phyloP scores from a whole-genome alignment of 2,888 invertebrate species.

The Pseudeuparius sepicola region DNA sequence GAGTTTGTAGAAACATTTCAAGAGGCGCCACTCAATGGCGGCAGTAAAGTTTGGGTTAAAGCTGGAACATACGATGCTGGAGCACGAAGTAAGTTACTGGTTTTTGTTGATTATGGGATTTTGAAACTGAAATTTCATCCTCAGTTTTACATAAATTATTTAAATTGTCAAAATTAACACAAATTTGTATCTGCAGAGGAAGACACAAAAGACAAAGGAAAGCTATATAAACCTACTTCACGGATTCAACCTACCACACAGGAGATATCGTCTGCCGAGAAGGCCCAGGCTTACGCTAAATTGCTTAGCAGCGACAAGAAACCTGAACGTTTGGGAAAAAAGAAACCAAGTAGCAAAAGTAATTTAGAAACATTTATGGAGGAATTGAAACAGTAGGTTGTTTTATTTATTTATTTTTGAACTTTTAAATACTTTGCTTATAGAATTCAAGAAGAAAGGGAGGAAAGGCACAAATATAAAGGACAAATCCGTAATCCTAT shows the following conservation, averaged over 20 bases:
- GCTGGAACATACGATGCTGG: slow-evolving; percentile 96
- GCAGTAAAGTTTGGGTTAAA: slow-evolving; percentile 89
- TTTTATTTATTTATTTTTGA: neutral
- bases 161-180: too few species aligned
- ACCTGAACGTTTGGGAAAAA: slow-evolving; percentile 52
- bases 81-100: slow-evolving; percentile 64
- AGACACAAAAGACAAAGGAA: slow-evolving; percentile 80
- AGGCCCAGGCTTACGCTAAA: slow-evolving; percentile 59
- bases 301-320: slow-evolving; percentile 54
- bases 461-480: slow-evolving; percentile 90
- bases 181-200: too few species aligned
- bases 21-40: slow-evolving; percentile 65
- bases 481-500: slow-evolving; percentile 49
- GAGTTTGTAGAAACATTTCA: slow-evolving; percentile 97
- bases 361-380: slow-evolving; percentile 98
- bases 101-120: too few species aligned
- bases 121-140: too few species aligned
- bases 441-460: slow-evolving; percentile 95
- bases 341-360: slow-evolving; percentile 75
- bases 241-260: slow-evolving; percentile 49
- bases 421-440: slow-evolving; percentile 11
- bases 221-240: slow-evolving; percentile 85
- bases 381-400: slow-evolving; percentile 80
- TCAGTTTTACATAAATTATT: too few species aligned
- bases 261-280: slow-evolving; percentile 50